phyloP scores from a whole-genome alignment of 2,888 invertebrate species.

The Leptarthrus brevirostris region DNA sequence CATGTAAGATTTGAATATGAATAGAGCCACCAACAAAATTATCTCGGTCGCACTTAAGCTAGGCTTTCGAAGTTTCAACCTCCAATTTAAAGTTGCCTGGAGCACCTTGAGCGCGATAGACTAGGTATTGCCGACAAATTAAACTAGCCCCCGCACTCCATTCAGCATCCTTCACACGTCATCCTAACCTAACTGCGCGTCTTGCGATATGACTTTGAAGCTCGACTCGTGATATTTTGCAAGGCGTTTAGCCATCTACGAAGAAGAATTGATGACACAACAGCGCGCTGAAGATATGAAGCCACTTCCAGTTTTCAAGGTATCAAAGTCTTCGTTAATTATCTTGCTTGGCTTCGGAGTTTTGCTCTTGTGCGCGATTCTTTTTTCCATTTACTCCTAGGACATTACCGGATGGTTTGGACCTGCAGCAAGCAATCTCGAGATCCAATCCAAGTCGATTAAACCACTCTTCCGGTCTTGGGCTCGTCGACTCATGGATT shows the following conservation, averaged over 20 bases:
- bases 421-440: too few species aligned
- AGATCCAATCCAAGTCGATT: too few species aligned
- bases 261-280: constrained; percentile 3
- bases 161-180: constrained; percentile 39
- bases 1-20: too few species aligned
- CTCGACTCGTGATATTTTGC: background rate
- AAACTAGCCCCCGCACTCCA: constrained; percentile 23
- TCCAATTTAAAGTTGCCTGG: constrained; percentile 1
- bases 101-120: background rate
- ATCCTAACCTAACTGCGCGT: too few species aligned
- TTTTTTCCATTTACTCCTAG: too few species aligned
- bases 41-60: too few species aligned
- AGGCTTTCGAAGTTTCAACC: background rate
- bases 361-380: too few species aligned
- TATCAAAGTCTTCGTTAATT: background rate
- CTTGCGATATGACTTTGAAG: background rate
- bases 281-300: background rate
- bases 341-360: background rate
- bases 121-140: constrained; percentile 17
- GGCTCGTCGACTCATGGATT: background rate
- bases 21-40: too few species aligned
- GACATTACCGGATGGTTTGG: too few species aligned
- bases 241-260: background rate
- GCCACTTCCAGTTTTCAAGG: background rate
- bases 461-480: constrained; percentile 22